Evolutionary conservation across 1,140 invertebrate species (phyloP).

Genomic region (Parapsyche elsis): DNA sequence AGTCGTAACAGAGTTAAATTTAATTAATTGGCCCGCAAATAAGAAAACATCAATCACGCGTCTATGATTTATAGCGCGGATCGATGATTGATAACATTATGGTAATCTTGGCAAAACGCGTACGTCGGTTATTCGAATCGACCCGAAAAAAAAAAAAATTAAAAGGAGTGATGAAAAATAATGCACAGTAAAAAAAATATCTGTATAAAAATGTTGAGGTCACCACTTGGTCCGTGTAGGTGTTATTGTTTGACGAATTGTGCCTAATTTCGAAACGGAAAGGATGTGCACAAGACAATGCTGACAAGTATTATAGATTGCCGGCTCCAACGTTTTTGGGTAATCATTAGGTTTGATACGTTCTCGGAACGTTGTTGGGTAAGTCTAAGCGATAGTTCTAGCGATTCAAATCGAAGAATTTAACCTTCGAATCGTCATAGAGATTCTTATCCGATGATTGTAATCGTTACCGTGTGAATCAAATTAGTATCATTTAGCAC

Average conservation of each 20-base stretch:
- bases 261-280: constrained; percentile 32
- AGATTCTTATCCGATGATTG: too few relatives aligned
- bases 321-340: background rate
- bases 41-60: background rate
- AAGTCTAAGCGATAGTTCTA: too few relatives aligned
- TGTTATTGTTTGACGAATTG: constrained; percentile 42
- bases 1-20: background rate
- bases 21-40: constrained; percentile 2
- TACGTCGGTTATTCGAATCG: constrained; percentile 16
- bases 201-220: background rate
- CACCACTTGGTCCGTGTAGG: constrained; percentile 6
- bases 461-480: too few relatives aligned
- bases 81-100: constrained; percentile 38
- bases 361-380: background rate
- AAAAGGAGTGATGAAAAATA: constrained; percentile 14
- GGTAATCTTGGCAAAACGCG: constrained; percentile 10
- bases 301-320: constrained; percentile 11
- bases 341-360: constrained; percentile 1
- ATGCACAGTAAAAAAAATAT: constrained; percentile 17
- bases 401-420: too few relatives aligned
- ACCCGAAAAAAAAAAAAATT: constrained; percentile 8
- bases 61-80: constrained; percentile 31
- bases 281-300: constrained; percentile 29
- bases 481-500: too few relatives aligned
- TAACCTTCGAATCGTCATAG: too few relatives aligned